Base-by-base conservation (phyloP, 2,888 invertebrate genomes). In the Thecocarcelia acutangulata region DNA sequence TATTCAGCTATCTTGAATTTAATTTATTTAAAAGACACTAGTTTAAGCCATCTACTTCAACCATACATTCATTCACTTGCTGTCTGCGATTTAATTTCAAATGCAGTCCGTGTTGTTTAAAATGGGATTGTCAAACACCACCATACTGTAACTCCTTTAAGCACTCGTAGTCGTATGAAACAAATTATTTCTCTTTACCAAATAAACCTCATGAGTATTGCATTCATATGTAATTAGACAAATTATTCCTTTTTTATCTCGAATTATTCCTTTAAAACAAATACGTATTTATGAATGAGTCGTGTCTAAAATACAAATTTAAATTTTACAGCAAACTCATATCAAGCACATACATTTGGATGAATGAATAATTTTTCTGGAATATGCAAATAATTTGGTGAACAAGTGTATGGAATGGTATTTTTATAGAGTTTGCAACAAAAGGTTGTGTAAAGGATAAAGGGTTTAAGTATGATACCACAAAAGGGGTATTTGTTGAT, bases 181-280 rank as follows among this genome's bases (percentile, higher is more conserved):
- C 66, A 77, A 81, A 81, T 81, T 81, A 76, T 72, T 77, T 81
- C 72, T 68, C 28, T 63, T 63, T 61, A 52, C n/a, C 33, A 28
- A 24, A 68, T 13, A 73, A 63, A 56, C 59, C 77, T 58, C 73
- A 52, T 54, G 77, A 66, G 80, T 58, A 70, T 76, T 80, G 66
- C 70, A 80, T 66, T 69, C 66, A 72, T 66, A 70, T 66, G 64
- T 72, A 76, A 70, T 80, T 80, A 76, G 64, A 72, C 50, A 74
- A 72, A 66, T 66, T 58, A 63, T 70, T 74, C 24, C 28, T 58
- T 28, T 42, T 50, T 50, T 12, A 40, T 58, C 17, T 17, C 17
- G 37, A 46, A 50, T 24, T 50, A 75, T 59, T 44, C 63, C 63
- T 56, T 46, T 37, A 56, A 33, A 63, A 56, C 75, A 76, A 66